Evolutionary conservation across 2,888 invertebrate genomes (phyloP), one percentile per base, ranked within the genome.

Genomic region (Hipparchia semele): DNA sequence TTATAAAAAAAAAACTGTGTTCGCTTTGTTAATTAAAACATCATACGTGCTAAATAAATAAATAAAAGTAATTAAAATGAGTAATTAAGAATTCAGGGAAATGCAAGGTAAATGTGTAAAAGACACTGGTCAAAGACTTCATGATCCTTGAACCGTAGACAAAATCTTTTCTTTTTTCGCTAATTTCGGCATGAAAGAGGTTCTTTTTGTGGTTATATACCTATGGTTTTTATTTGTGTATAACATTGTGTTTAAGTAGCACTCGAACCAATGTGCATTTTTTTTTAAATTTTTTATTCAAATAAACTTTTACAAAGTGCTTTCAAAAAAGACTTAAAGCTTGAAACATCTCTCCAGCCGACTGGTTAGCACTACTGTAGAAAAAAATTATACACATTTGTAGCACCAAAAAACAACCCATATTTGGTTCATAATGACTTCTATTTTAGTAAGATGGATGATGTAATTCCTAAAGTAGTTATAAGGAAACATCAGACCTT

Each of bases 41-140:
- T 46, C 46, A 56, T 56, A 54, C 5, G 7, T n/a, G 56, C 2
- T 39, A 1, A 39, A 39, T 39, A 4, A 39, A 39, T 4, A 39
- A 39, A 39, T 39, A 39, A 39, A 2, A 8, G 49, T 49, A 49
- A 4, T 8, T 49, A 49, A 13, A 23, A 73, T 72, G 23, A 23
- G 23, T 23, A 23, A 76, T 77, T 73, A 74, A 75, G 70, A 65
- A 72, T 77, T 78, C 76, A 70, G 68, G 61, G 74, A 75, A 78
- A 72, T 56, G 49, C 69, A 72, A 74, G 73, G 73, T 72, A 72
- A 69, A 51, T 69, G 68, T 56, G 73, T 69, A 68, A 70, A 65
- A 71, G 13, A 65, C 72, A 71, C 70, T 71, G 66, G 76, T 77
- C 73, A 75, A 75, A 76, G 78, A 70, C 62, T 73, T 59, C 8